Percentiles rank a stretch among this genome's conserved stretches.
Conservation (phyloP, 2,113 vertebrate genomes). For the Ariopsis seemanni region DNA sequence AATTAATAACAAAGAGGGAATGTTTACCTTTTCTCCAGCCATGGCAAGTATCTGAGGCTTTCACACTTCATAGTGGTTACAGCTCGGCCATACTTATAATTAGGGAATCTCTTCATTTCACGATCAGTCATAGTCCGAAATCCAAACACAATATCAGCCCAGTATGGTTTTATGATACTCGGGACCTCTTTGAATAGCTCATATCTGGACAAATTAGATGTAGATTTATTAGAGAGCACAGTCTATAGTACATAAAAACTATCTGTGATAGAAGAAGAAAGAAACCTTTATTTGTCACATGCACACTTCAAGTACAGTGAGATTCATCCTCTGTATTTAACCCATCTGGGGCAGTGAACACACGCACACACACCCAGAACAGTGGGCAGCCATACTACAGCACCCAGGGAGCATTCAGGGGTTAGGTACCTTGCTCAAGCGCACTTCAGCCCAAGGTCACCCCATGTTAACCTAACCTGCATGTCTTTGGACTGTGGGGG, state of each 20-base stretch:
- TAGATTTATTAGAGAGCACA: background rate
- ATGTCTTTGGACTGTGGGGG: too few species aligned
- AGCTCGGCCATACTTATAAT: slow-evolving; percentile 80
- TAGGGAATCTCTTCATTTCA: slow-evolving; percentile 83
- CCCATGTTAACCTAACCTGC: too few species aligned
- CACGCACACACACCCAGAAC: too few species aligned
- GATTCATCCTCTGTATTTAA: too few species aligned
- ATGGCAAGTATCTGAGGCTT: slow-evolving; percentile 81
- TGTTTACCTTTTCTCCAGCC: slow-evolving; percentile 87
- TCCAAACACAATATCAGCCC: slow-evolving; percentile 83
- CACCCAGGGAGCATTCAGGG: too few species aligned
- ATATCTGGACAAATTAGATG: slow-evolving; percentile 71
- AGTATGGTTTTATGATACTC: slow-evolving; percentile 76
- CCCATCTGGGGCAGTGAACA: too few species aligned
- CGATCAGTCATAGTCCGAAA: slow-evolving; percentile 80
- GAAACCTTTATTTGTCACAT: too few species aligned
- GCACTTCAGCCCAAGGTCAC: too few species aligned
- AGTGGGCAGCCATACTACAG: too few species aligned
- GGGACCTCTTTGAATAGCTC: slow-evolving; percentile 83
- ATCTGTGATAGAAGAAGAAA: background rate
- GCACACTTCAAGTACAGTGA: too few species aligned
- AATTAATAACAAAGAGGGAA: background rate
- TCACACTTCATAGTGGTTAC: slow-evolving; percentile 91
- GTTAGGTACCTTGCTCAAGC: too few species aligned
- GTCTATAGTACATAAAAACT: background rate